phyloP scores from a whole-genome alignment of 2,113 vertebrate genomes.

The Lepus americanus region DNA sequence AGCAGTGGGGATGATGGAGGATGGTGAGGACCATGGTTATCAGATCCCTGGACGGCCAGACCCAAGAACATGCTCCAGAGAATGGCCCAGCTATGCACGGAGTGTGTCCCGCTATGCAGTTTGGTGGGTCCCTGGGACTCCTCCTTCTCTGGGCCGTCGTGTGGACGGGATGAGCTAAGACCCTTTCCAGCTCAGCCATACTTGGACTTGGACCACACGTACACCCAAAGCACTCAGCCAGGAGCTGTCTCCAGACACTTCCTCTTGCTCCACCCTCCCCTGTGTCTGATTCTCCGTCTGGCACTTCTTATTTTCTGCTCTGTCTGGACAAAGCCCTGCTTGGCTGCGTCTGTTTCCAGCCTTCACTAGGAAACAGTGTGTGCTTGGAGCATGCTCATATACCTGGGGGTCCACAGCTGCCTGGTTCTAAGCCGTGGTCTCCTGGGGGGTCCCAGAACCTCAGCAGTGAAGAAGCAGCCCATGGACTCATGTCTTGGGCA shows the following conservation, averaged over 20 bases:
- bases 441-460: not conserved
- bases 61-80: not conserved
- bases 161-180: too few species aligned
- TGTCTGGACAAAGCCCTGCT: slow-evolving; percentile 24
- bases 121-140: too few species aligned
- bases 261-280: slow-evolving; percentile 8
- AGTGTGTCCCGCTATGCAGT: not conserved
- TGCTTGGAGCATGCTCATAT: not conserved
- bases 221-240: not conserved
- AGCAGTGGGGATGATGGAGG: accelerated
- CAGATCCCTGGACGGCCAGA: not conserved
- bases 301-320: slow-evolving; percentile 34
- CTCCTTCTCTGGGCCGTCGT: not conserved
- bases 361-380: not conserved
- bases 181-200: not conserved
- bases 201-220: not conserved
- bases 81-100: not conserved
- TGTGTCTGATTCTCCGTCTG: not conserved
- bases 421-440: not conserved
- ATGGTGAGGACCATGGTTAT: not conserved
- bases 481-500: not conserved
- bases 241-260: not conserved
- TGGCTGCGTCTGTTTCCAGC: not conserved
- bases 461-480: not conserved
- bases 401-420: not conserved